phyloP scores from a whole-genome alignment of 2,888 invertebrate genomes.

The Mythimna pallens region DNA sequence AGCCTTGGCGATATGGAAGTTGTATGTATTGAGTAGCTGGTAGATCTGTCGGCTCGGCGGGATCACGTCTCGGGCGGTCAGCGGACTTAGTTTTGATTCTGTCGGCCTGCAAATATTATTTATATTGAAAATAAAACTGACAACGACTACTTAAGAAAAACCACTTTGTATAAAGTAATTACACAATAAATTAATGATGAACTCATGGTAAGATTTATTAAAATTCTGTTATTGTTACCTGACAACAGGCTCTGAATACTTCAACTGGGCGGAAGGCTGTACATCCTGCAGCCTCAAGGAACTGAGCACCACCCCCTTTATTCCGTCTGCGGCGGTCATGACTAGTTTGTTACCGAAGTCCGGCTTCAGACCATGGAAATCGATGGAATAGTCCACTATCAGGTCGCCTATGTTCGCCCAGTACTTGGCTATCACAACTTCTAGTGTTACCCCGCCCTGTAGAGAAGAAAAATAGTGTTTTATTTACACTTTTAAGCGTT shows the following conservation, averaged over 20 bases:
- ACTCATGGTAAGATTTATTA: too few species aligned
- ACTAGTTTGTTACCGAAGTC: constrained; percentile 91
- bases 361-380: constrained; percentile 96
- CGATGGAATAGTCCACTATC: constrained; percentile 93
- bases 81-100: constrained; percentile 95
- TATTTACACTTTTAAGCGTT: background rate
- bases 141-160: too few species aligned
- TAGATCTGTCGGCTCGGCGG: constrained; percentile 97
- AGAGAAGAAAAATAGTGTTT: background rate
- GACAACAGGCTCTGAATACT: constrained; percentile 93
- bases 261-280: constrained; percentile 93
- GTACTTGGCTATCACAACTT: constrained; percentile 97
- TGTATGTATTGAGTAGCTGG: constrained; percentile 96
- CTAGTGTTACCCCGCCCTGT: constrained; percentile 94
- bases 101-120: constrained; percentile 91
- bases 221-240: constrained; percentile 81
- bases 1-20: constrained; percentile 95
- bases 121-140: too few species aligned
- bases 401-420: constrained; percentile 97
- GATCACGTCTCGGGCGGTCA: constrained; percentile 95
- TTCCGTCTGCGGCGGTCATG: constrained; percentile 95
- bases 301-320: constrained; percentile 92
- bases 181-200: too few species aligned
- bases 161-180: too few species aligned
- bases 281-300: constrained; percentile 94